These are phyloP conservation scores for Uloborus plumipes DNA, from an alignment of 2,888 invertebrate species.

Conservation along the genomic window DNA sequence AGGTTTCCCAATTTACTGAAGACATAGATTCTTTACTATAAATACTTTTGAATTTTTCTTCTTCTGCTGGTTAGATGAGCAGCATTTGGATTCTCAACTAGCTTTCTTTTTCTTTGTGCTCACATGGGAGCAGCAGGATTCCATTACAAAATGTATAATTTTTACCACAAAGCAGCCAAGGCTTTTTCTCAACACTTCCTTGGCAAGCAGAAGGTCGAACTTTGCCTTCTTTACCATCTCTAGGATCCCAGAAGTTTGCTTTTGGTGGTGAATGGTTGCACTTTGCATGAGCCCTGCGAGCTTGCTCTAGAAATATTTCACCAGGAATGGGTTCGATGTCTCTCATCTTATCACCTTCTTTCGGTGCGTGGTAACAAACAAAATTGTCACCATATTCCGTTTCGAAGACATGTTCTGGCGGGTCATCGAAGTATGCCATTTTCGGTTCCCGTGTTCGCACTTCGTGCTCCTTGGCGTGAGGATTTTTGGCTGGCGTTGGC, in stretches of 20 bases:
- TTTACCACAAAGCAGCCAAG: constrained; percentile 1
- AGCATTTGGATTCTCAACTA: no score
- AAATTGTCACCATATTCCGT: constrained; percentile 32
- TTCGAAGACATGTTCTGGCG: constrained; percentile 11
- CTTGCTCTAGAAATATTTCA: constrained; percentile 16
- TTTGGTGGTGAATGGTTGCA: constrained; percentile 7
- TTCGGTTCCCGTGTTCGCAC: neutral
- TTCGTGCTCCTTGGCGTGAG: constrained; percentile 36
- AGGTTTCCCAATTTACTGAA: no score
- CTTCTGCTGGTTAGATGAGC: no score
- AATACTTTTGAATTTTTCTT: no score
- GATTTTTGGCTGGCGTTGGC: constrained; percentile 25
- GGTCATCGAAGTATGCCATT: constrained; percentile 26
- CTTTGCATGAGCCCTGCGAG: constrained; percentile 6
- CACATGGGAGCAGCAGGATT: neutral
- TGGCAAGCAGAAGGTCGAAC: neutral
- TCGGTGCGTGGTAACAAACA: constrained; percentile 28
- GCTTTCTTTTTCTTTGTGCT: no score
- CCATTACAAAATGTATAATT: constrained; percentile 11
- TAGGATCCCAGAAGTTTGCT: neutral
- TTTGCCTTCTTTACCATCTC: neutral
- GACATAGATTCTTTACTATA: no score
- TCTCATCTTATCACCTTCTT: neutral
- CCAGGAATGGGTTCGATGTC: neutral
- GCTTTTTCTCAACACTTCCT: neutral